phyloP scores from a whole-genome alignment of 2,888 invertebrate genomes.

The Loripinus fragilis region DNA sequence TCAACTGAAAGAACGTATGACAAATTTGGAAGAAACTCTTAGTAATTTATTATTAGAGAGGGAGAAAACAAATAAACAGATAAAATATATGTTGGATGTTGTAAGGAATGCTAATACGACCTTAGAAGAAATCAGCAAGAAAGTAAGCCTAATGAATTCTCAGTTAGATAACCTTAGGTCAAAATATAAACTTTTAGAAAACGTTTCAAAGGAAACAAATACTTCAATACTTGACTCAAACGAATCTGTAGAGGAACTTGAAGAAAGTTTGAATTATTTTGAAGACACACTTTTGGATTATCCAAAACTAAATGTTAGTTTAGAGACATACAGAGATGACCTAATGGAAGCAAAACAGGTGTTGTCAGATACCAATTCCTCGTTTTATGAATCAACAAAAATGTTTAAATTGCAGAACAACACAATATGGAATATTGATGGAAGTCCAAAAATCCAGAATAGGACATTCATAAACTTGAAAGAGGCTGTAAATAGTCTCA shows the following conservation, averaged over 20 bases:
- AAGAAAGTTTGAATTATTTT: background rate
- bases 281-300: background rate
- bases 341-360: background rate
- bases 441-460: slow-evolving; percentile 24
- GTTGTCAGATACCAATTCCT: background rate
- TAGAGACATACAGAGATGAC: background rate
- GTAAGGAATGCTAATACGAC: background rate
- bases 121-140: slow-evolving; percentile 24
- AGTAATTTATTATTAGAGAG: too few species aligned
- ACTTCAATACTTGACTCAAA: background rate
- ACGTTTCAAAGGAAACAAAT: background rate
- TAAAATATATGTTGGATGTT: background rate
- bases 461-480: background rate
- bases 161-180: slow-evolving; percentile 25
- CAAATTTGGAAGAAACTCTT: background rate
- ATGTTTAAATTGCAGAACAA: background rate
- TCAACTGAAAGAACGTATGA: background rate
- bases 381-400: background rate
- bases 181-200: background rate
- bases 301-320: background rate
- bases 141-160: slow-evolving; percentile 33
- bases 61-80: background rate
- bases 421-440: slow-evolving; percentile 28
- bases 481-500: slow-evolving; percentile 26
- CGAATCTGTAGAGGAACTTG: background rate